Base-by-base conservation (phyloP, 2,888 invertebrate genomes). In the Epirrhoe tristata region DNA sequence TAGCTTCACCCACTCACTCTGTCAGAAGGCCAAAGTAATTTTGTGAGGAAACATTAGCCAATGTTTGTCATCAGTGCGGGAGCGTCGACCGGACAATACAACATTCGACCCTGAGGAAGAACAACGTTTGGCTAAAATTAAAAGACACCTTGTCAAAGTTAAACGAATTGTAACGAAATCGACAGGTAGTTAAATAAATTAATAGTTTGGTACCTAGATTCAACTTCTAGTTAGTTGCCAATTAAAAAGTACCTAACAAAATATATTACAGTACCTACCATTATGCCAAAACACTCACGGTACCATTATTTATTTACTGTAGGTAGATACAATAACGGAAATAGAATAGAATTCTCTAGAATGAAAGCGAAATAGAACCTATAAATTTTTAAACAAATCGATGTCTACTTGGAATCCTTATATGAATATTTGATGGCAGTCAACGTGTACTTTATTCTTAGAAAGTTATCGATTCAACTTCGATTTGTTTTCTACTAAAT, bases 1-100 rank as follows among this genome's bases (percentile, higher is more conserved):
- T 66, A 70, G 63, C 72, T 63, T 74, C 77, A 76, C 76, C 75
- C 75, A 80, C 77, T 77, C 81, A 72, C 73, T 75, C 72, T 75
- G 77, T 70, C 71, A 77, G 82, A 86, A 86, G 85, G 87, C 79
- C 82, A 73, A 70, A 82, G 79, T 83, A 86, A 86, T 87, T 87
- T 77, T 73, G 83, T 78, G 74, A 77, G 79, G 81, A 85, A 83
- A 81, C 72, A 79, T 81, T 80, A 78, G 81, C 78, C 77, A 81
- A 79, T 77, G 76, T 77, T 76, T 77, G 74, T 74, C 70, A 70
- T 57, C 57, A 61, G 74, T 66, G 61, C 74, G 83, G 79, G 88
- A 80, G 82, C 87, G 81, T 79, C 81, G 86, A 84, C 87, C 88
- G 78, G 72, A 73, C 82, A 77, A 77, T 79, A 78, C 73, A 77